These are phyloP conservation scores for Sciurus vulgaris DNA, from an alignment of 2,797 vertebrate genomes.

Conservation along the genomic window DNA sequence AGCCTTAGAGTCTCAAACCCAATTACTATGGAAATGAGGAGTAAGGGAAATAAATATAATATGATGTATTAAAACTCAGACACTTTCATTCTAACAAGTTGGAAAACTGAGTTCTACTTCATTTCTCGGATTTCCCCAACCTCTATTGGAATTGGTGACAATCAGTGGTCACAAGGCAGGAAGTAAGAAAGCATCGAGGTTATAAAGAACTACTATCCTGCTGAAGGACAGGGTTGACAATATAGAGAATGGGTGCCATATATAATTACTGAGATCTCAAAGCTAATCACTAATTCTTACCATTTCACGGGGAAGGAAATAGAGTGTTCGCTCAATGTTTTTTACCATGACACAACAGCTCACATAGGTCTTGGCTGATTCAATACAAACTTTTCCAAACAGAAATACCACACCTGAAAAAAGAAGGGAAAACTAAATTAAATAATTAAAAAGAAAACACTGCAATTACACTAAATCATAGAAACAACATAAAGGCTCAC, in stretches of 20 bases:
- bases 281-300: constrained; percentile 87
- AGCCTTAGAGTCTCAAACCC: constrained; percentile 14
- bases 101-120: constrained; percentile 56
- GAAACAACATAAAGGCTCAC: constrained; percentile 29
- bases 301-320: constrained; percentile 95
- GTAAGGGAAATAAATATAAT: not conserved
- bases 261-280: constrained; percentile 33
- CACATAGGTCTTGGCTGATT: constrained; percentile 93
- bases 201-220: not conserved
- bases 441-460: constrained; percentile 24
- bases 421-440: constrained; percentile 39
- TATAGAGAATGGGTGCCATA: not conserved
- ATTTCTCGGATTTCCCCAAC: constrained; percentile 59
- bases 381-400: constrained; percentile 98
- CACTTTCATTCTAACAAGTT: not conserved
- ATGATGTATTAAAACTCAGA: constrained; percentile 28
- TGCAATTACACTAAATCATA: constrained; percentile 53
- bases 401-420: constrained; percentile 95
- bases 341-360: constrained; percentile 97
- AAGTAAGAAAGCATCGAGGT: not conserved
- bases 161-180: not conserved
- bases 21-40: constrained; percentile 37
- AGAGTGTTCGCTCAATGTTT: constrained; percentile 96
- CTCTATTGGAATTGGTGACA: not conserved
- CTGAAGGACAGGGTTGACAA: not conserved